phyloP scores from a whole-genome alignment of 2,797 vertebrate genomes.

The Gila robusta region DNA sequence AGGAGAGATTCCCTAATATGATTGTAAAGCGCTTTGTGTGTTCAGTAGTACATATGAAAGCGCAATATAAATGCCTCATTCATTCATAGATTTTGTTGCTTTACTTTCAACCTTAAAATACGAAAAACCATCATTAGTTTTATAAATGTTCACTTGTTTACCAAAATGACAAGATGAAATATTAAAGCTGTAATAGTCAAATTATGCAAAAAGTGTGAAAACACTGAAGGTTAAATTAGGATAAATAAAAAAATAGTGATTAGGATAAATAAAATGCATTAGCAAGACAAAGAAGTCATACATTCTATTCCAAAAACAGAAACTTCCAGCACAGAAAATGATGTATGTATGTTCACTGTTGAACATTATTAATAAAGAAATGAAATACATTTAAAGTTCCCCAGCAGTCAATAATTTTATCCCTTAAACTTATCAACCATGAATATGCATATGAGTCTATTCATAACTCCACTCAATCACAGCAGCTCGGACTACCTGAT shows the following conservation, averaged over 20 bases:
- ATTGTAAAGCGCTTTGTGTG: too few relatives aligned
- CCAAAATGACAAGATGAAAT: not conserved
- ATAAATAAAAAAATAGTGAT: not conserved
- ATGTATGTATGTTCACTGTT: not conserved
- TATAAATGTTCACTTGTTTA: not conserved
- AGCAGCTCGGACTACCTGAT: not conserved
- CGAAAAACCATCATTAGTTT: not conserved
- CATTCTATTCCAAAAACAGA: not conserved
- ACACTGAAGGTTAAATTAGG: too few relatives aligned
- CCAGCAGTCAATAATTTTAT: not conserved
- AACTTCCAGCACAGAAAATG: not conserved
- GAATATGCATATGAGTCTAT: not conserved
- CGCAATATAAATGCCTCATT: too few relatives aligned
- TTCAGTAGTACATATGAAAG: too few relatives aligned
- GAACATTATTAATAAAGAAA: not conserved
- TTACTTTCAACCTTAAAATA: not conserved
- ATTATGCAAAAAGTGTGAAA: not conserved
- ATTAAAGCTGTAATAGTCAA: not conserved
- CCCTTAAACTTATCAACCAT: too few relatives aligned
- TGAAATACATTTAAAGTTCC: not conserved
- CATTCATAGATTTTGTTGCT: not conserved
- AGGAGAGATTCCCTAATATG: too few relatives aligned
- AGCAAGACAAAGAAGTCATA: not conserved
- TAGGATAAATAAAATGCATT: not conserved
- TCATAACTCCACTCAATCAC: not conserved